A percentile compares a stretch with the other conserved stretches of the same genome.
phyloP scores from a whole-genome alignment of 2,797 vertebrate species.

The Odontamblyopus lacepedii region DNA sequence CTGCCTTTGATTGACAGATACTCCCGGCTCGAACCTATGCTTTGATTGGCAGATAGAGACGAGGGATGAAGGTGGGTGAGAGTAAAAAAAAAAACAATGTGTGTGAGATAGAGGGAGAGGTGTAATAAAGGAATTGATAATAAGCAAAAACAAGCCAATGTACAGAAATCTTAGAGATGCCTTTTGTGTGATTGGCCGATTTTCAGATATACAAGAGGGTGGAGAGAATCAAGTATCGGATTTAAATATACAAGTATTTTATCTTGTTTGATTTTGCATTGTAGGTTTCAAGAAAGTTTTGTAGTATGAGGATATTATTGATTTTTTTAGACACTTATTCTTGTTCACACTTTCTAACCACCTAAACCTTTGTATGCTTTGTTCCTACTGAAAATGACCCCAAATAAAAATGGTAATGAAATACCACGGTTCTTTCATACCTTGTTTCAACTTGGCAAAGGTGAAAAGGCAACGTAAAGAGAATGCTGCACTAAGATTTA shows the following conservation, averaged over 20 bases:
- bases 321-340: neutral
- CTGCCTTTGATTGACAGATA: slow-evolving; percentile 40
- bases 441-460: neutral
- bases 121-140: slow-evolving; percentile 10
- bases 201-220: too few relatives aligned
- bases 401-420: neutral
- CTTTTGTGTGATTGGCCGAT: neutral
- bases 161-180: neutral
- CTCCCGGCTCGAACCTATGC: slow-evolving; percentile 17
- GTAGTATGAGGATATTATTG: neutral
- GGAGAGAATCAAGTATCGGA: too few relatives aligned
- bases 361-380: neutral
- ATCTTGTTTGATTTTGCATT: neutral
- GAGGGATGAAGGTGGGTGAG: slow-evolving; percentile 9
- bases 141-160: neutral
- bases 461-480: neutral
- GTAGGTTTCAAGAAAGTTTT: neutral
- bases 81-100: slow-evolving; percentile 5
- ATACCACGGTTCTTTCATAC: neutral
- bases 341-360: neutral
- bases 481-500: neutral
- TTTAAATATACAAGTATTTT: too few relatives aligned
- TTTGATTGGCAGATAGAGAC: slow-evolving; percentile 38
- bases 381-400: neutral
- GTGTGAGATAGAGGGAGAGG: slow-evolving; percentile 28